Evolutionary conservation across 92 coral and sea anemone genomes (phyloP), one percentile per base, ranked within the genome.

Genomic region (Parazoanthus swiftii): DNA sequence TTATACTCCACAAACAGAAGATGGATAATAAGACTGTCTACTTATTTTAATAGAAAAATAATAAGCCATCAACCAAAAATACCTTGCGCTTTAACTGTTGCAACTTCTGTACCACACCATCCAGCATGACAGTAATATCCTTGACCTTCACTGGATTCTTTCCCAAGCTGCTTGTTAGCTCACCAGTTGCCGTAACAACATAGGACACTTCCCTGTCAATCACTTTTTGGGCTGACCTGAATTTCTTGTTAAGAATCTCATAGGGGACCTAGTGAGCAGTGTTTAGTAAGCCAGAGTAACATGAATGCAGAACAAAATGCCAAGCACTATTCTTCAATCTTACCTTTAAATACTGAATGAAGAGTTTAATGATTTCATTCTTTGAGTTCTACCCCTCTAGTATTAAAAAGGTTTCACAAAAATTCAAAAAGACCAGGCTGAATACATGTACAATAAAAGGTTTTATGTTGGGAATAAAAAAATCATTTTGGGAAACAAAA

Each of bases 131-230:
- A 16, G 97, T 91, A 48, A 95, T 91, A 89, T 97, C 99, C 66
- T 92, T 92, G 16, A 93, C 96, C 50, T 94, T 94, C 6, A 95
- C 99, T 14, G 97, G 92, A 0, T 88, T 90, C 75, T 91, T 91
- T 33, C 90, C 92, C 38, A 95, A 87, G 75, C 91, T 85, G 85
- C 86, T 91, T 7, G 98, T 90, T 25, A 97, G 89, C 59, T 97
- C 99, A 89, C 89, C 90, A 54, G 95, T 95, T 35, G 94, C 97
- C 16, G 86, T 87, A 7, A 94, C 91, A 8, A 97, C 98, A 88
- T 95, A 94, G 0, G 99, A 97, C 54, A 97, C 99, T 74, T 97
- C 99, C 43, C 99, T 92, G 86, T 97, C 99, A 81, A 97, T 97
- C 59, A 93, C 94, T 83, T 97, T 97, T 89, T 97, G 99, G 8